phyloP scores from a whole-genome alignment of 2,113 vertebrate species.

The Limanda limanda region DNA sequence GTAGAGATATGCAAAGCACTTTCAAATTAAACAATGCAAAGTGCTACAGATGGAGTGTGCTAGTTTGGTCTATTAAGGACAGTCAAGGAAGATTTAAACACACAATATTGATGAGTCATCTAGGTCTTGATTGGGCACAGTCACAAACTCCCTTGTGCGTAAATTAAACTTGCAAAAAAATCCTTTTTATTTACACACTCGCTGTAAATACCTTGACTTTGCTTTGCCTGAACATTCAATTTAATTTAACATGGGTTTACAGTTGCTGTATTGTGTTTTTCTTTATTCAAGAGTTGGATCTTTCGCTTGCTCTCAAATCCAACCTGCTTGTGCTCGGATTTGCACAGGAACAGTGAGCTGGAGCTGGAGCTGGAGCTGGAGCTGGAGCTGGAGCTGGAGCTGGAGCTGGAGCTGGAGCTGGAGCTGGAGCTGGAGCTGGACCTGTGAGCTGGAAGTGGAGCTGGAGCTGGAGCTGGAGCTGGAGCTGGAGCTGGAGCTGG shows the following conservation, averaged over 20 bases:
- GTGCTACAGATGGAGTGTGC: conserved; percentile 44
- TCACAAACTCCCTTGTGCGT: background rate
- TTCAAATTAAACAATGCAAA: conserved; percentile 47
- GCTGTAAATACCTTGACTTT: background rate
- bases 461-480: no score
- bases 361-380: no score
- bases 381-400: no score
- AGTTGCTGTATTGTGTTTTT: no score
- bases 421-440: no score
- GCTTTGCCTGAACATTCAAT: background rate
- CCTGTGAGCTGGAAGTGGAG: no score
- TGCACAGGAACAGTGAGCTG: no score
- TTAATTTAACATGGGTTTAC: background rate
- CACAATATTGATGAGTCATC: conserved; percentile 10
- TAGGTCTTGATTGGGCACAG: background rate
- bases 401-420: no score
- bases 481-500: no score
- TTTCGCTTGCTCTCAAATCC: no score
- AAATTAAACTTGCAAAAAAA: background rate
- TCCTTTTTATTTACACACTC: background rate
- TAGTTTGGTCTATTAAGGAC: conserved; percentile 13
- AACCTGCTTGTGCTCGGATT: no score
- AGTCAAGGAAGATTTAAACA: conserved; percentile 31
- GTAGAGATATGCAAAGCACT: conserved; percentile 40
- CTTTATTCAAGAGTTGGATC: no score